Evolutionary conservation across 2,113 vertebrate genomes (phyloP).

Genomic region (Eulemur rufifrons): DNA sequence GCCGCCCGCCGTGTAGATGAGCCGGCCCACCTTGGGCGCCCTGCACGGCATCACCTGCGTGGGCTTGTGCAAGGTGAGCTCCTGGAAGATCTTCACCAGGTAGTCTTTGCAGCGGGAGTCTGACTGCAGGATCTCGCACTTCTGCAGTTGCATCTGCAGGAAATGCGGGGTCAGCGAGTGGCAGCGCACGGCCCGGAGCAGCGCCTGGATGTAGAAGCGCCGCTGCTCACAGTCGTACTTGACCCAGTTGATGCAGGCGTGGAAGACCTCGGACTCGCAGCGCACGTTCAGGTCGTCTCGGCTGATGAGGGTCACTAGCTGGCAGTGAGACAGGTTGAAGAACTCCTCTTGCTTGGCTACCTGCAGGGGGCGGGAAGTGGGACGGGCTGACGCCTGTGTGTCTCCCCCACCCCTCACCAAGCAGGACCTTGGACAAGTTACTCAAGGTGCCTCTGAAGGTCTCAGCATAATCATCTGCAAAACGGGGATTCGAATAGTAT

Average conservation of each 20-base stretch:
- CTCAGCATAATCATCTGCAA: neutral
- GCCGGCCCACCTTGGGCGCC: conserved; percentile 91
- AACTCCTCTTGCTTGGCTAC: conserved; percentile 96
- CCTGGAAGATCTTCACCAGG: conserved; percentile 93
- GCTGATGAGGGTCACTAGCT: conserved; percentile 94
- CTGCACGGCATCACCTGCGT: conserved; percentile 87
- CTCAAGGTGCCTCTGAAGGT: neutral
- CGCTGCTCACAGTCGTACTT: conserved; percentile 91
- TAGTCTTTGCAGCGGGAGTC: conserved; percentile 95
- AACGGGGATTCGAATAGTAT: neutral
- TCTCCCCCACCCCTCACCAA: neutral
- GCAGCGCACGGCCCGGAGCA: conserved; percentile 96
- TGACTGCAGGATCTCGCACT: conserved; percentile 89
- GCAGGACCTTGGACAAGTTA: neutral
- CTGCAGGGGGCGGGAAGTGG: conserved; percentile 68
- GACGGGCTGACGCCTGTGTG: neutral
- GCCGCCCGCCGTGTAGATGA: conserved; percentile 94
- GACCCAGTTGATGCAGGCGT: conserved; percentile 96
- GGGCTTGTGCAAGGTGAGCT: conserved; percentile 95
- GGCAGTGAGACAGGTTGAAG: conserved; percentile 95
- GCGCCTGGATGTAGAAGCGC: conserved; percentile 91
- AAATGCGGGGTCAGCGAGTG: conserved; percentile 95
- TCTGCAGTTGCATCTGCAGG: conserved; percentile 94
- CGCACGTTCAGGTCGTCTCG: conserved; percentile 97
- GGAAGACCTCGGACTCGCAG: conserved; percentile 97